These are phyloP conservation scores for Microcebus lehilahytsara DNA, from an alignment of 2,113 vertebrate genomes.

Conservation along the genomic window DNA sequence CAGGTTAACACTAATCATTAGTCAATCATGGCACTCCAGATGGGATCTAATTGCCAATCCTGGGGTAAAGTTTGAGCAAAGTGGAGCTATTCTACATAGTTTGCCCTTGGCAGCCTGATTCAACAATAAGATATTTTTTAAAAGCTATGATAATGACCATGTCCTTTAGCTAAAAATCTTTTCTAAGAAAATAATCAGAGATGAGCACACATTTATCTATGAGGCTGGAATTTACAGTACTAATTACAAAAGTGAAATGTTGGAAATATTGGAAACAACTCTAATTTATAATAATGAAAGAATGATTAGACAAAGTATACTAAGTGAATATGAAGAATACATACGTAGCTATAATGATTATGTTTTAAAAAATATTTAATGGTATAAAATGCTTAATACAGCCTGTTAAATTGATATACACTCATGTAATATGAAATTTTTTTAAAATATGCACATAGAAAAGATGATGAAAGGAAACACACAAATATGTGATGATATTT, in stretches of 20 bases:
- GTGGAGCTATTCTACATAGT: neutral
- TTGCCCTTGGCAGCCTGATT: neutral
- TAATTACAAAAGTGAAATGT: constrained; percentile 13
- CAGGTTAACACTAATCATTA: constrained; percentile 5
- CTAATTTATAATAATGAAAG: neutral
- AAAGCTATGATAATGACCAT: neutral
- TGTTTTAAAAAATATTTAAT: neutral
- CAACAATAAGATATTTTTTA: neutral
- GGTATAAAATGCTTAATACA: neutral
- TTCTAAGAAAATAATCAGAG: constrained; percentile 16
- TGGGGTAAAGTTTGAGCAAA: neutral
- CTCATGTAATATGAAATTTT: neutral
- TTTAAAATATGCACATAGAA: neutral
- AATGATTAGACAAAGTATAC: neutral
- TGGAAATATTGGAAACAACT: neutral
- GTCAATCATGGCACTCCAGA: neutral
- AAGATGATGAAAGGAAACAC: neutral
- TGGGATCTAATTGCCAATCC: neutral
- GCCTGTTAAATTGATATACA: neutral
- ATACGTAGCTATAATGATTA: neutral
- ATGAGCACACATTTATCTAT: neutral
- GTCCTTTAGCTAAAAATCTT: neutral
- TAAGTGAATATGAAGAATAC: neutral
- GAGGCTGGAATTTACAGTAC: neutral
- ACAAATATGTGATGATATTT: constrained; percentile 21